Percentiles rank a stretch among this genome's conserved stretches.
phyloP scores from a whole-genome alignment of 2,888 invertebrate species.

The Acanthoscelides obtectus region DNA sequence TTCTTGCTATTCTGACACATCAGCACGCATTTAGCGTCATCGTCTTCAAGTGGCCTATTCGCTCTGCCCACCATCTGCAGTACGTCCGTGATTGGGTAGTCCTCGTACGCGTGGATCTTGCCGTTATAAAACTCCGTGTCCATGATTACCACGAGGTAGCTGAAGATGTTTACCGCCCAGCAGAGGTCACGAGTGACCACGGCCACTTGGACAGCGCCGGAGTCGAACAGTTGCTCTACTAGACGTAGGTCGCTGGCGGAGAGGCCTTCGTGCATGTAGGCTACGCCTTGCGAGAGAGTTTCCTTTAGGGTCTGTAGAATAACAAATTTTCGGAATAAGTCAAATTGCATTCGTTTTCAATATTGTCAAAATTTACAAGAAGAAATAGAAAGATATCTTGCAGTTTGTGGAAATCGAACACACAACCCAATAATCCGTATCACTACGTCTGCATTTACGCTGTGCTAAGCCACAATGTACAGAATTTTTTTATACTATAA shows the following conservation, averaged over 20 bases:
- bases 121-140: conserved; percentile 93
- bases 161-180: conserved; percentile 86
- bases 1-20: conserved; percentile 98
- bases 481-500: too few relatives aligned
- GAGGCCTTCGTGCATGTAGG: conserved; percentile 95
- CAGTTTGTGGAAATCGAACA: too few relatives aligned
- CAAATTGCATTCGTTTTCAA: too few relatives aligned
- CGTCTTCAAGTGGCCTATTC: conserved; percentile 87
- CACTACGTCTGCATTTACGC: too few relatives aligned
- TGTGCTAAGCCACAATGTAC: too few relatives aligned
- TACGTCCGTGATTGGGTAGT: conserved; percentile 96
- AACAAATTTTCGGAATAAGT: too few relatives aligned
- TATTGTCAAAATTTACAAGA: too few relatives aligned
- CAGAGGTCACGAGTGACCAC: conserved; percentile 90
- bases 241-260: conserved; percentile 77
- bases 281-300: conserved; percentile 91
- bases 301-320: conserved; percentile 72
- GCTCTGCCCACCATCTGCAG: conserved; percentile 97
- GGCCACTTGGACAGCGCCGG: conserved; percentile 88
- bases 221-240: conserved; percentile 90
- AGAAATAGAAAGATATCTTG: too few relatives aligned
- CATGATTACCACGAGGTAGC: conserved; percentile 94
- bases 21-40: conserved; percentile 90
- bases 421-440: too few relatives aligned
- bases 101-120: conserved; percentile 83